phyloP scores from a whole-genome alignment of 2,888 invertebrate genomes.

The Timema cristinae region DNA sequence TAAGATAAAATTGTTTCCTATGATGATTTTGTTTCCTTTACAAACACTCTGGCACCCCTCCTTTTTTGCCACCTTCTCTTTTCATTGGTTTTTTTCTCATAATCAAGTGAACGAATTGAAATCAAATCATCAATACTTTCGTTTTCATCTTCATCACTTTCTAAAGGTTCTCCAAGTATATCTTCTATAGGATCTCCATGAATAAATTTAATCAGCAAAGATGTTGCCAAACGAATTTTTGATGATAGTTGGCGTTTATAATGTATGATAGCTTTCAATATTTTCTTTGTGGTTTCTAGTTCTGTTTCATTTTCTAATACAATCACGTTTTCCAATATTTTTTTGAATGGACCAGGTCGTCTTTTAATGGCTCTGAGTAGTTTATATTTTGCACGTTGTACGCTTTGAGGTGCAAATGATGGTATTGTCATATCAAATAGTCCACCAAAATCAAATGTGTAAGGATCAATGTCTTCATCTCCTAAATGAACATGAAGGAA shows the following conservation, averaged over 20 bases:
- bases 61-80: too few species aligned
- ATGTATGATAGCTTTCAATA: neutral
- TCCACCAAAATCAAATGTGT: slow-evolving; percentile 23
- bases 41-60: too few species aligned
- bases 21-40: too few species aligned
- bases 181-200: slow-evolving; percentile 11
- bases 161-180: neutral
- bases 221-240: neutral
- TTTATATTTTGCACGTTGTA: slow-evolving; percentile 16
- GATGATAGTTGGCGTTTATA: neutral
- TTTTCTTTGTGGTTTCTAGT: neutral
- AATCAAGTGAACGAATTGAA: too few species aligned
- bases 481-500: slow-evolving; percentile 18
- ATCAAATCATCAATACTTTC: too few species aligned
- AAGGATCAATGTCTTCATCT: slow-evolving; percentile 19
- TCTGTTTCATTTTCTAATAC: slow-evolving; percentile 12
- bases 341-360: slow-evolving; percentile 19
- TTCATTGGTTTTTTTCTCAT: too few species aligned
- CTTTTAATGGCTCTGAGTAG: slow-evolving; percentile 14
- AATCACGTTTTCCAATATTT: slow-evolving; percentile 1
- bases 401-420: slow-evolving; percentile 17
- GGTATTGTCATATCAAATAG: slow-evolving; percentile 18
- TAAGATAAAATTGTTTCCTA: too few species aligned
- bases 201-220: slow-evolving; percentile 4
- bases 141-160: too few species aligned